Percentiles rank a stretch among this genome's conserved stretches.
phyloP scores from a whole-genome alignment of 2,888 invertebrate species.

The Drosophila subquinaria region DNA sequence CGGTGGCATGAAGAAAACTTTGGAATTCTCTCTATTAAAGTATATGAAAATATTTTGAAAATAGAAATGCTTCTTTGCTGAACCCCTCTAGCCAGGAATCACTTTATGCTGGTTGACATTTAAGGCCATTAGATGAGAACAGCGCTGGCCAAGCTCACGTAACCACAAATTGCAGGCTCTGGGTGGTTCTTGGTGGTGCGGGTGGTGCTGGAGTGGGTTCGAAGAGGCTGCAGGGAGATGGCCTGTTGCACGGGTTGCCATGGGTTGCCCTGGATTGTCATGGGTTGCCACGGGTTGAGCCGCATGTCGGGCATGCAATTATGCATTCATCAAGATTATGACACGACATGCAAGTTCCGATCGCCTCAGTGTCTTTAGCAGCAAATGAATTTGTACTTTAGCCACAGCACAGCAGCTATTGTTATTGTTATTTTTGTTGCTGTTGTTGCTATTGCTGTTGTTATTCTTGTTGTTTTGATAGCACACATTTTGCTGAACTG shows the following conservation, averaged over 20 bases:
- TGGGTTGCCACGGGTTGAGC: constrained; percentile 20
- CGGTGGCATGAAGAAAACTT: constrained; percentile 23
- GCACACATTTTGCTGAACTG: constrained; percentile 73
- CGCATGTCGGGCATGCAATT: constrained; percentile 79
- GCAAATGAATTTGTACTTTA: constrained; percentile 80
- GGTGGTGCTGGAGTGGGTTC: not conserved
- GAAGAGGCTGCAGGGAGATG: not conserved
- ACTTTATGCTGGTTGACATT: constrained; percentile 83
- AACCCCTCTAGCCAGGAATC: not conserved
- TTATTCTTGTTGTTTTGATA: constrained; percentile 67
- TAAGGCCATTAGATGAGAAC: constrained; percentile 47
- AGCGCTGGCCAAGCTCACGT: constrained; percentile 42
- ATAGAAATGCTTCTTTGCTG: constrained; percentile 36
- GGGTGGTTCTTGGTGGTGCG: constrained; percentile 1
- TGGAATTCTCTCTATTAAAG: constrained; percentile 59
- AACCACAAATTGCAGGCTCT: constrained; percentile 45
- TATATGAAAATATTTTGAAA: constrained; percentile 77
- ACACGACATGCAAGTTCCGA: constrained; percentile 82
- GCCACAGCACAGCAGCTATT: constrained; percentile 29
- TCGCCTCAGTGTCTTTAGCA: constrained; percentile 67
- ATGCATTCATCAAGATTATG: constrained; percentile 85
- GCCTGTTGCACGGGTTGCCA: not conserved
- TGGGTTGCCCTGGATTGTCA: constrained; percentile 6
- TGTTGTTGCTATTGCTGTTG: constrained; percentile 21
- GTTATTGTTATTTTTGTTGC: constrained; percentile 17